phyloP scores from a whole-genome alignment of 2,888 invertebrate species.

The Peribatodes rhomboidaria region DNA sequence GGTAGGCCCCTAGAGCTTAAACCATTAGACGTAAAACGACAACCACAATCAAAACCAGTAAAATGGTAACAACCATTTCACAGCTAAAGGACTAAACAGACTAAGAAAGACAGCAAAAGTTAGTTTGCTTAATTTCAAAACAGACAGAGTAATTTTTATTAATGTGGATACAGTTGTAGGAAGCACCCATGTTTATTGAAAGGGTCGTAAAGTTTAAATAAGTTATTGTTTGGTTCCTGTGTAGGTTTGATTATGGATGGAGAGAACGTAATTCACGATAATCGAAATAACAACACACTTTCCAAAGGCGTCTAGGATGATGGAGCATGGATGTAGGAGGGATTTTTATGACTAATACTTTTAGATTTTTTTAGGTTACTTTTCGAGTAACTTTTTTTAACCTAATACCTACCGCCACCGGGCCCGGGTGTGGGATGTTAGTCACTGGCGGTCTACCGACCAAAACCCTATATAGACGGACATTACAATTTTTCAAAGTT shows the following conservation, averaged over 20 bases:
- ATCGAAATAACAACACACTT: slow-evolving; percentile 2
- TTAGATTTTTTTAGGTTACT: neutral
- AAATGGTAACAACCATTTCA: too few relatives aligned
- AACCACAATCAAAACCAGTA: too few relatives aligned
- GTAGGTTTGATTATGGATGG: slow-evolving; percentile 20
- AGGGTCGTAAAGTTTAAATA: slow-evolving; percentile 27
- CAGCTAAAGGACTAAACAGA: neutral
- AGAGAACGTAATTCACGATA: slow-evolving; percentile 16
- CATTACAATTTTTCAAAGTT: too few relatives aligned
- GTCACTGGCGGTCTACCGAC: too few relatives aligned
- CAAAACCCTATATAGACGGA: too few relatives aligned
- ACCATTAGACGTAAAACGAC: too few relatives aligned
- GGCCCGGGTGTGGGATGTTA: too few relatives aligned
- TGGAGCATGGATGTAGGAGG: slow-evolving; percentile 5
- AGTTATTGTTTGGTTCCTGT: slow-evolving; percentile 29
- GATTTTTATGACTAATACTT: neutral
- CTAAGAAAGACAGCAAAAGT: neutral
- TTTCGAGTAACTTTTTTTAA: too few relatives aligned
- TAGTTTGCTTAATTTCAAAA: neutral
- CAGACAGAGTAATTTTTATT: neutral
- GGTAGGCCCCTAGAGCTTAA: too few relatives aligned
- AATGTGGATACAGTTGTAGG: slow-evolving; percentile 18
- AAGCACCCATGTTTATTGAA: slow-evolving; percentile 34
- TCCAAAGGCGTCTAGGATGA: slow-evolving; percentile 1
- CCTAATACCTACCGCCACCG: too few relatives aligned